phyloP scores from a whole-genome alignment of 2,113 vertebrate genomes.

The Dasyprocta punctata region DNA sequence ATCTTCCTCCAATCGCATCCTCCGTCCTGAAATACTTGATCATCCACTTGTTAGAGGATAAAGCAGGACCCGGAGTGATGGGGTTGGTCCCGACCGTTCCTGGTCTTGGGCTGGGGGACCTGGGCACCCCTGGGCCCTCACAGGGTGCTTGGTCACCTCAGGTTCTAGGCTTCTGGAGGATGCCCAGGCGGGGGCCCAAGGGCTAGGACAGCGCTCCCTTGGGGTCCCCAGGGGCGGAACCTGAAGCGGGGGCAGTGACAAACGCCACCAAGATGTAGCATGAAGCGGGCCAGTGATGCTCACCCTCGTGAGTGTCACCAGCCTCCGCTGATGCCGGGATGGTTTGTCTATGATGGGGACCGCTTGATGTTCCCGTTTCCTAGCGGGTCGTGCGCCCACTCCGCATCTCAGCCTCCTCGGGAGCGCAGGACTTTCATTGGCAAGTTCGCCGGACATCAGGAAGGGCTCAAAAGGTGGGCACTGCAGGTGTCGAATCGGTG shows the following conservation, averaged over 20 bases:
- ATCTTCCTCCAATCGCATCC: not conserved
- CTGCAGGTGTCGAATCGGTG: not conserved
- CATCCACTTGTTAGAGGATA: not conserved
- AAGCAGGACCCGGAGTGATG: not conserved
- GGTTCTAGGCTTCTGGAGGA: not conserved
- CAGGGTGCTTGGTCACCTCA: not conserved
- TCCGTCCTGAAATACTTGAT: not conserved
- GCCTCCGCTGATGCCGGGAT: not conserved
- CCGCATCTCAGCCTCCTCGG: not conserved
- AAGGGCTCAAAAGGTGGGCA: not conserved
- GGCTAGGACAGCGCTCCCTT: not conserved
- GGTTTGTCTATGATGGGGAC: not conserved
- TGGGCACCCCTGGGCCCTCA: not conserved
- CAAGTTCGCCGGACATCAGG: not conserved
- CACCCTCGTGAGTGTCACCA: not conserved
- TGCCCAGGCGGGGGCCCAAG: not conserved
- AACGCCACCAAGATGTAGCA: not conserved
- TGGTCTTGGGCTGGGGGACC: not conserved
- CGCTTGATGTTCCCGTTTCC: slow-evolving; percentile 5
- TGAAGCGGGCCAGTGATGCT: not conserved
- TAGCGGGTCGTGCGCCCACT: not conserved
- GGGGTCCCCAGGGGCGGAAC: not conserved
- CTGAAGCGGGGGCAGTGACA: not conserved
- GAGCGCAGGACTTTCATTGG: not conserved
- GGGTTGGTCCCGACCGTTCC: not conserved